Percentiles rank a stretch among this genome's conserved stretches.
phyloP scores from a whole-genome alignment of 2,888 invertebrate genomes.

The Drosophila pullipes region DNA sequence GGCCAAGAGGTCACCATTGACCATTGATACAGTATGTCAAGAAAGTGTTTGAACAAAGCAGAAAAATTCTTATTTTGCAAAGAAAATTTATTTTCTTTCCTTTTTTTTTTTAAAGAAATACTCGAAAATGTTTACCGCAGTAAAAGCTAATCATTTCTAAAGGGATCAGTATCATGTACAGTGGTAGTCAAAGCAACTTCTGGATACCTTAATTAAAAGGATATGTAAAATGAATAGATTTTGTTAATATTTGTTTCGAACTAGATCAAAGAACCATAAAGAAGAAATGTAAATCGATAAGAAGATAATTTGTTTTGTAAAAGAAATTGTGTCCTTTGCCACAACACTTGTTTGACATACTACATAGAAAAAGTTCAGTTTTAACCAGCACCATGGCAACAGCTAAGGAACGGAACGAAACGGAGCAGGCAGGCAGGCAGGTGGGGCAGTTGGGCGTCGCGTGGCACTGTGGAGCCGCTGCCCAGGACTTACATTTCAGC shows the following conservation, averaged over 20 bases:
- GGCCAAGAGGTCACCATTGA: neutral
- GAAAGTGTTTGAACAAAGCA: neutral
- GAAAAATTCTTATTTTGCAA: no score
- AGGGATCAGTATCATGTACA: neutral
- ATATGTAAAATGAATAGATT: neutral
- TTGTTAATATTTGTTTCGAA: neutral
- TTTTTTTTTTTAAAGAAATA: neutral
- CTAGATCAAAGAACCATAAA: neutral
- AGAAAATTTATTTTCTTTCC: neutral
- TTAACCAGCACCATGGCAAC: conserved; percentile 33
- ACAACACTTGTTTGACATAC: neutral
- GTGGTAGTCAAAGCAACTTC: neutral
- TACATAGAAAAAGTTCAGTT: neutral
- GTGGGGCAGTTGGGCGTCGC: conserved; percentile 36
- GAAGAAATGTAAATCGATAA: neutral
- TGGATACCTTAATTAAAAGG: neutral
- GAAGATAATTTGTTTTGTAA: neutral
- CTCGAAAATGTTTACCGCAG: neutral
- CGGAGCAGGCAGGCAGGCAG: conserved; percentile 34
- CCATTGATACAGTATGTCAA: neutral
- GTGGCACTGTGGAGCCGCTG: conserved; percentile 59
- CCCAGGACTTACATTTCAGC: conserved; percentile 84
- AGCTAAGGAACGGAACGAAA: conserved; percentile 32
- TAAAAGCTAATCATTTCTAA: neutral
- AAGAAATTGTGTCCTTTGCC: neutral